These are phyloP conservation scores for Pachyramphus minor DNA, from an alignment of 2,113 vertebrate species.

Conservation along the genomic window DNA sequence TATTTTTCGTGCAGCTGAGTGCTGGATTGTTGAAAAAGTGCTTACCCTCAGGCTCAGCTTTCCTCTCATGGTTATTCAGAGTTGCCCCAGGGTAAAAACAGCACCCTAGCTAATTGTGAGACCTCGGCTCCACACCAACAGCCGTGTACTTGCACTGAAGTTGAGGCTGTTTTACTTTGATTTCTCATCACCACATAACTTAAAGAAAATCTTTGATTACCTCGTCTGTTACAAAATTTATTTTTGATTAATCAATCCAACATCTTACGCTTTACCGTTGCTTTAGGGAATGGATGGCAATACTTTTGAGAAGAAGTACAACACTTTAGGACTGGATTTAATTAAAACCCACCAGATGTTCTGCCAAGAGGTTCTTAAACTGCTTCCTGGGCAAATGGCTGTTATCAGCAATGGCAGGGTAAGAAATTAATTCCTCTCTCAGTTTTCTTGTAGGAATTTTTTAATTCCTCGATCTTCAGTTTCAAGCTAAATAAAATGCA, in stretches of 20 bases:
- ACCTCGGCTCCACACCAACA: accelerated
- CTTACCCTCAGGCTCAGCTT: background rate
- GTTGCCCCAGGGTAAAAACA: background rate
- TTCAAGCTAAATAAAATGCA: background rate
- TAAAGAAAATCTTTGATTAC: background rate
- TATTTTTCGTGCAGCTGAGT: background rate
- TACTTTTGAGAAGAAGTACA: constrained; percentile 93
- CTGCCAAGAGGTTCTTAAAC: constrained; percentile 86
- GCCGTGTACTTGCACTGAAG: background rate
- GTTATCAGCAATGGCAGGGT: constrained; percentile 93
- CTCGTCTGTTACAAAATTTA: background rate
- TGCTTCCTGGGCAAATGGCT: constrained; percentile 82
- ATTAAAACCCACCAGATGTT: constrained; percentile 87
- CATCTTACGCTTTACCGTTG: constrained; percentile 8
- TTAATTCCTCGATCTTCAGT: background rate
- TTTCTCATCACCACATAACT: background rate
- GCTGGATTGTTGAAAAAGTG: background rate
- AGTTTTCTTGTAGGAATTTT: background rate
- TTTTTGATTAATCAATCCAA: background rate
- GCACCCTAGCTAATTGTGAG: background rate
- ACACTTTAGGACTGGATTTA: constrained; percentile 87
- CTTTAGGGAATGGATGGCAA: constrained; percentile 85
- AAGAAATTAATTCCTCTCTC: constrained; percentile 46
- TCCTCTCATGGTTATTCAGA: background rate
- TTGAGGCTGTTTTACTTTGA: background rate